Base-by-base conservation (phyloP, 2,888 invertebrate genomes). In the Sylvicola fuscatus region DNA sequence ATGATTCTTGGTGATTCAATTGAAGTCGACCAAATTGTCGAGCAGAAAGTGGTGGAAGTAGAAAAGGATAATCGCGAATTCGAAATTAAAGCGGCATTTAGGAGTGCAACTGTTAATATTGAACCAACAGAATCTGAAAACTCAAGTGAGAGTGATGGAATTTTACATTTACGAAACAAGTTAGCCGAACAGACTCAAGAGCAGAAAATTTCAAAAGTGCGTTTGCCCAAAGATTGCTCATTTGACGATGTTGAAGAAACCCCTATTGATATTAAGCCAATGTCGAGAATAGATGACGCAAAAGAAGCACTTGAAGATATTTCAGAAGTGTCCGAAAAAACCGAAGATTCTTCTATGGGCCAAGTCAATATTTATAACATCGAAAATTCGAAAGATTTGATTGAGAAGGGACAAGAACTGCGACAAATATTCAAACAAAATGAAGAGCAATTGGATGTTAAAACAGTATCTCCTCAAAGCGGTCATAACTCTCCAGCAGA, bases 291-390 rank as follows among this genome's bases (percentile, higher is more conserved):
- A 1, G 43, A 44, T 2, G 57, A 51, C 26, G 47, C 46, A 34
- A 58, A 56, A 40, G 58, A 58, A 41, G 46, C 50, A 10, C 48
- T 58, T 3, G 58, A 59, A 36, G 58, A 59, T 40, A 58, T 58
- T 6, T 16, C 34, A 3, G 34, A 34, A 13, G 34, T 26, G 26
- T 34, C 34, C 10, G 34, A 34, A 3, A 34, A 11, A 13, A 31
- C 7, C 13, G 15, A 12, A 26, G 34, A 34, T 7, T 8, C 16
- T 3, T 8, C 15, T 4, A 3, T 34, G 3, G 11, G 10, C 14
- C 12, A 27, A 26, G 27, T 21, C 8, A 4, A 21, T 8, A 16
- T 21, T 21, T 14, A 30, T 29, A 28, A 11, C 7, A 11, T 14
- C n/a, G 8, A 27, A 28, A 34, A 32, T 30, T 11, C 15, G 3